Conservation (phyloP, 2,797 vertebrate species). For the Scomberomorus guttatus region DNA sequence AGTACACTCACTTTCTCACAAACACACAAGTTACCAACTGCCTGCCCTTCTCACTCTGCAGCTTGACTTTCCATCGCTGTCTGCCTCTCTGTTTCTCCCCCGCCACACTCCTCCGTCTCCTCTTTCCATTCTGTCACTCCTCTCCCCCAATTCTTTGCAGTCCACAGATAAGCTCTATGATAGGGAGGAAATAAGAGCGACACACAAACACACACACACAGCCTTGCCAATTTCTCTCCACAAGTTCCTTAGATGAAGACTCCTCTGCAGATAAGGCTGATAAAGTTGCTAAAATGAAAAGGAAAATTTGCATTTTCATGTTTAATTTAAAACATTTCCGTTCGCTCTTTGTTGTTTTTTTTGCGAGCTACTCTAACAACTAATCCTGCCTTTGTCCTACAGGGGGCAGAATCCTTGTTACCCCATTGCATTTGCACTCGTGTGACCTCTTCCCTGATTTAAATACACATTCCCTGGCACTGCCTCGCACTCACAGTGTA, state of each 20-base stretch:
- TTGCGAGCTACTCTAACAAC: neutral
- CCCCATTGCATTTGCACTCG: conserved; percentile 23
- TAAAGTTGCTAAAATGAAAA: too few species aligned
- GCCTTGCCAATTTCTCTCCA: conserved; percentile 19
- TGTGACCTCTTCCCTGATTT: conserved; percentile 59
- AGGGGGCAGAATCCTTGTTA: conserved; percentile 42
- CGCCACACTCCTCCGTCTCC: conserved; percentile 60
- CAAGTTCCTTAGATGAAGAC: conserved; percentile 40
- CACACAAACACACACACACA: conserved; percentile 35
- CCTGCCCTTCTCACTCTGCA: conserved; percentile 85
- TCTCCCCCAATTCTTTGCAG: conserved; percentile 68
- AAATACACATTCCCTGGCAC: conserved; percentile 58
- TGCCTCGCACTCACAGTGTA: conserved; percentile 11
- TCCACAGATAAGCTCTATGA: conserved; percentile 71
- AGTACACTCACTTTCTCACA: neutral
- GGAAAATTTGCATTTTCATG: neutral
- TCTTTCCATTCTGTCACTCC: conserved; percentile 76
- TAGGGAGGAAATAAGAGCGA: conserved; percentile 63
- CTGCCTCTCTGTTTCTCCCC: conserved; percentile 54
- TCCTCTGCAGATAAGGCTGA: conserved; percentile 12
- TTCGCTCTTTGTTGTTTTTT: neutral
- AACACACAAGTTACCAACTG: conserved; percentile 72
- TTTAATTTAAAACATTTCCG: neutral
- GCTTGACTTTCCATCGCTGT: conserved; percentile 79
- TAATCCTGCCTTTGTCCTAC: conserved; percentile 4